These are phyloP conservation scores for Pentalonia nigronervosa DNA, from an alignment of 1,140 invertebrate genomes.

Conservation along the genomic window DNA sequence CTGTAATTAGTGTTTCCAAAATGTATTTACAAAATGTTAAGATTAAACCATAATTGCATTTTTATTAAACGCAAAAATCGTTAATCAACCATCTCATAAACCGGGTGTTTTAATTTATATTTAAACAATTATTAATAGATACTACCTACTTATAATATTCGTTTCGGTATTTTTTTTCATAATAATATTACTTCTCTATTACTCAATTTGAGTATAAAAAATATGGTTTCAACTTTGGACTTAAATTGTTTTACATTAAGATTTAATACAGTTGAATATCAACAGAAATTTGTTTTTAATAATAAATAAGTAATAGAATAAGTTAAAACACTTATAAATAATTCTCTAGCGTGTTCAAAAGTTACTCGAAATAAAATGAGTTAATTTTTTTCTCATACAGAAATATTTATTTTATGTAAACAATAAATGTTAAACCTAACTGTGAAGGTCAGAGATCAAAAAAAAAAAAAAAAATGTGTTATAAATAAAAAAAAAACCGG, in stretches of 20 bases:
- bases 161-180: neutral
- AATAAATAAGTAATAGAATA: too few species aligned
- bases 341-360: too few species aligned
- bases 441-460: neutral
- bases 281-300: neutral
- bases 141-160: neutral
- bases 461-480: too few species aligned
- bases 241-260: neutral
- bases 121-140: neutral
- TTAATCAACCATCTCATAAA: too few species aligned
- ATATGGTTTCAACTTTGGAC: neutral
- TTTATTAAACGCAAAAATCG: neutral
- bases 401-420: neutral
- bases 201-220: too few species aligned
- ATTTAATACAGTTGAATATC: neutral
- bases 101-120: neutral
- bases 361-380: too few species aligned
- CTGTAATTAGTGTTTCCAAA: neutral
- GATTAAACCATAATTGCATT: neutral
- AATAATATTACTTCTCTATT: neutral
- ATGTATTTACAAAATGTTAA: neutral
- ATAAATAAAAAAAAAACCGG: too few species aligned
- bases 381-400: too few species aligned
- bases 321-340: too few species aligned
- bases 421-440: neutral